These are phyloP conservation scores for Coracopsis vasa DNA, from an alignment of 2,113 vertebrate species.

Conservation along the genomic window DNA sequence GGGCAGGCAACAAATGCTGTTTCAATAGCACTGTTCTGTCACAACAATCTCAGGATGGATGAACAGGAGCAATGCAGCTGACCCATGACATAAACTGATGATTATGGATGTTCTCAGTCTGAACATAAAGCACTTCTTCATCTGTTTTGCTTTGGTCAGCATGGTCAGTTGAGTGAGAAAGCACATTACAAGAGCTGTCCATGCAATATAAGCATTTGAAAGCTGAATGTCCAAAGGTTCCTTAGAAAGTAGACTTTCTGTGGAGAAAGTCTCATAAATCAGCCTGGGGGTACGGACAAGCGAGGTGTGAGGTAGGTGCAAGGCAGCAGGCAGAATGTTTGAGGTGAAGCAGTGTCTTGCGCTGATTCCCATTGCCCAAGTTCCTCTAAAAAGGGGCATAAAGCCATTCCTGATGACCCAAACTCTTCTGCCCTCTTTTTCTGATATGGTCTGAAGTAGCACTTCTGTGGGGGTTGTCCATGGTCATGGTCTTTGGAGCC, in stretches of 20 bases:
- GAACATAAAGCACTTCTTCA: background rate
- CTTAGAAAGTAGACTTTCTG: background rate
- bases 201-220: background rate
- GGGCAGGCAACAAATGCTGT: background rate
- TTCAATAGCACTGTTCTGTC: background rate
- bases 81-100: background rate
- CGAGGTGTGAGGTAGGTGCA: background rate
- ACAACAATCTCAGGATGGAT: background rate
- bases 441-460: background rate
- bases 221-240: background rate
- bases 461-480: background rate
- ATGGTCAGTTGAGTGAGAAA: background rate
- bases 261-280: background rate
- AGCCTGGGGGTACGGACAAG: background rate
- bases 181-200: background rate
- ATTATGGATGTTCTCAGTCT: background rate
- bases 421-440: background rate
- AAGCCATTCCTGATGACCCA: background rate
- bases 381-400: background rate
- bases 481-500: background rate
- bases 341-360: background rate
- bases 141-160: background rate
- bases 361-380: background rate
- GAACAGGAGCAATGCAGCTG: background rate
- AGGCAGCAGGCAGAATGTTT: background rate